Conservation (phyloP, 2,888 invertebrate species). For the Choreutis nemorana region DNA sequence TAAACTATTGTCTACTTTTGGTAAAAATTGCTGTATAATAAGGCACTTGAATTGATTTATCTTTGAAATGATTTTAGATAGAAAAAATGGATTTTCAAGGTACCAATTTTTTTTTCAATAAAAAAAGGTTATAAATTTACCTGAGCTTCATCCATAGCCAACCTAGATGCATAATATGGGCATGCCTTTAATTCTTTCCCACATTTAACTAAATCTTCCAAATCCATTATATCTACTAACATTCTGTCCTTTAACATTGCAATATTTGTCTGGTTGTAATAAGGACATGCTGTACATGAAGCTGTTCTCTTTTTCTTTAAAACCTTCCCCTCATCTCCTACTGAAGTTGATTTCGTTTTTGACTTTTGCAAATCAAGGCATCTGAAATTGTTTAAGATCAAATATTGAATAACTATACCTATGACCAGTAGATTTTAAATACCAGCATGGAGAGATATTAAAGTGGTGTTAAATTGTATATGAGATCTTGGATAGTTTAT, state of each 20-base stretch:
- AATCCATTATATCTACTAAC: conserved; percentile 79
- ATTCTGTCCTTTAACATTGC: conserved; percentile 71
- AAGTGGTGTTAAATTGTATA: not conserved
- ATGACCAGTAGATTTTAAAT: not conserved
- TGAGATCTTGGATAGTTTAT: no score
- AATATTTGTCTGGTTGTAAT: conserved; percentile 69
- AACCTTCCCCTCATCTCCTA: conserved; percentile 67
- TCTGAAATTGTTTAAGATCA: conserved; percentile 31
- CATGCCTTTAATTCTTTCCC: conserved; percentile 81
- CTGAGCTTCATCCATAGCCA: conserved; percentile 85
- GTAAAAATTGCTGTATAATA: no score
- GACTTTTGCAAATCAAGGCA: conserved; percentile 83
- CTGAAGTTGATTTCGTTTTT: conserved; percentile 63
- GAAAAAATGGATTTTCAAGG: no score
- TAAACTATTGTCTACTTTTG: no score
- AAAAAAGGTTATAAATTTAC: no score
- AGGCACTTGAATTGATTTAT: no score
- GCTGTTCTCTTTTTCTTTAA: conserved; percentile 69
- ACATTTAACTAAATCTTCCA: conserved; percentile 81
- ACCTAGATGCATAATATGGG: conserved; percentile 91
- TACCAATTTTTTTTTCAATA: no score
- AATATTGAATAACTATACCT: conserved; percentile 4
- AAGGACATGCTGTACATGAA: conserved; percentile 70
- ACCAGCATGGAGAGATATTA: not conserved
- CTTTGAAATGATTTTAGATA: no score